A percentile compares a stretch with the other conserved stretches of the same genome.
Evolutionary conservation across 2,113 vertebrate genomes (phyloP).

Genomic region (Catharus bicknelli): DNA sequence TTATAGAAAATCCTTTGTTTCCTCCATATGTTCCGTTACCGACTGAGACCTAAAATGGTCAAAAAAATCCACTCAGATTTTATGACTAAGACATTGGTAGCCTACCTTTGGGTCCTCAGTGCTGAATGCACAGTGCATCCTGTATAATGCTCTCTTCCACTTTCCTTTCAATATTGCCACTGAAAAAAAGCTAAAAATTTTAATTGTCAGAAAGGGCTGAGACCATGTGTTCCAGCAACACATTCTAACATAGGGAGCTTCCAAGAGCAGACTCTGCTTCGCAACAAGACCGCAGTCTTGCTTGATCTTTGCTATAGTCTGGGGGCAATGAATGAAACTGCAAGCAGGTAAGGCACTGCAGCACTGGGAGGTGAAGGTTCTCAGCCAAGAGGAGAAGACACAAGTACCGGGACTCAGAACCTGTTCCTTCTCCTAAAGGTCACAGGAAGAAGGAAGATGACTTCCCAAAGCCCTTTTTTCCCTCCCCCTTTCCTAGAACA

Average conservation of each 20-base stretch:
- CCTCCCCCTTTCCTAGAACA: not conserved
- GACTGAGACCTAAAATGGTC: not conserved
- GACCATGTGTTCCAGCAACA: not conserved
- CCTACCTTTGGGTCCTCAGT: not conserved
- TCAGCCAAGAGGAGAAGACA: not conserved
- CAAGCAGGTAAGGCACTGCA: not conserved
- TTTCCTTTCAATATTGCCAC: not conserved
- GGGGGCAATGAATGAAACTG: not conserved
- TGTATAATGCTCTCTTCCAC: not conserved
- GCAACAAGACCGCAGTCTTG: not conserved
- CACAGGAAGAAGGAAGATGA: not conserved
- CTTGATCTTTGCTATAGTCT: not conserved
- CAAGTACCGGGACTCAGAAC: accelerated
- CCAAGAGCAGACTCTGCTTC: not conserved
- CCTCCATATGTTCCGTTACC: not conserved
- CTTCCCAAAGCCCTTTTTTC: not conserved
- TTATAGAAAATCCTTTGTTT: not conserved
- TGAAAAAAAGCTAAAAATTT: not conserved
- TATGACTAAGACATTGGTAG: not conserved
- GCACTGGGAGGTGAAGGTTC: not conserved
- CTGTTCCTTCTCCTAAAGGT: not conserved
- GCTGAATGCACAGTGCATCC: not conserved
- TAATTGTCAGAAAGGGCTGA: not conserved
- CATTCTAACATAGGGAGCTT: not conserved
- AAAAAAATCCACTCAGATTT: not conserved